phyloP scores from a whole-genome alignment of 2,797 vertebrate genomes.

The Notamacropus eugenii region DNA sequence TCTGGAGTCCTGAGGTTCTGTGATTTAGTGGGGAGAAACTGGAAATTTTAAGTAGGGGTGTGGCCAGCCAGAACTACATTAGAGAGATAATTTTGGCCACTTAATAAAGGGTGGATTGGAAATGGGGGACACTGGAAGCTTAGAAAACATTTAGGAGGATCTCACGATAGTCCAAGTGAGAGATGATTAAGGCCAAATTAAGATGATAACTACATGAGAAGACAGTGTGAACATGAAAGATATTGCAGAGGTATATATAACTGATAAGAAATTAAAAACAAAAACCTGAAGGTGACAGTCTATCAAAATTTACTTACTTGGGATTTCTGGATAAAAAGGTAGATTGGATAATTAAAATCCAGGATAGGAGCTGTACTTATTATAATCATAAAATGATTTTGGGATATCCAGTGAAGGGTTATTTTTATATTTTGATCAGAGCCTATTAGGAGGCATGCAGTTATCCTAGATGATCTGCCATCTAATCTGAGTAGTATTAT shows the following conservation, averaged over 20 bases:
- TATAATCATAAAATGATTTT: background rate
- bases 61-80: background rate
- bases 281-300: background rate
- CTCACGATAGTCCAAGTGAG: background rate
- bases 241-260: background rate
- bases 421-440: background rate
- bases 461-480: background rate
- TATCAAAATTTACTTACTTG: background rate
- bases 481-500: background rate
- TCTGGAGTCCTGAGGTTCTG: background rate
- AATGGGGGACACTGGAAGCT: background rate
- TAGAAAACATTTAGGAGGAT: background rate
- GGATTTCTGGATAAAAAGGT: background rate
- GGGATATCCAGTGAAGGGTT: background rate
- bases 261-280: background rate
- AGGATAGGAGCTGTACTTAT: background rate
- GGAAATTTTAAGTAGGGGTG: background rate
- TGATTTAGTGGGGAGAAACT: background rate
- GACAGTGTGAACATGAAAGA: background rate
- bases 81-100: background rate
- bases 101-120: background rate
- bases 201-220: background rate
- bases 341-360: background rate
- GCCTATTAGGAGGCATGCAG: background rate
- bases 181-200: background rate